Evolutionary conservation across 2,113 vertebrate genomes (phyloP), one percentile per base, ranked within the genome.

Genomic region (Strix uralensis): DNA sequence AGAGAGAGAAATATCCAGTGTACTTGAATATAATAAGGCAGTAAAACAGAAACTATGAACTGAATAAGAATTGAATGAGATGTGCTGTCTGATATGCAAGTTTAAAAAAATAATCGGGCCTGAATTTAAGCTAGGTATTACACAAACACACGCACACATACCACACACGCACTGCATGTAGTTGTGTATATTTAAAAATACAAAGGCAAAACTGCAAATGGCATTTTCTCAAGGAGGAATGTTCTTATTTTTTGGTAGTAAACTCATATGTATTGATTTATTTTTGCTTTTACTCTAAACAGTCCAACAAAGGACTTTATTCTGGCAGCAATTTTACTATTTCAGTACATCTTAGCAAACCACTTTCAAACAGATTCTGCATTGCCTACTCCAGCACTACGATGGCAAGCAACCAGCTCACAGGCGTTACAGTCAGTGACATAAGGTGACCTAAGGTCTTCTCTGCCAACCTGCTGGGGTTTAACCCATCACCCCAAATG

Each of bases 1-100:
- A 61, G 55, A 71, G 47, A 69, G 20, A 74, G 82, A 96, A 94
- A 96, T 81, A 94, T 29, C 59, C 80, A 74, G 58, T 75, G 91
- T 94, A 69, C 40, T 61, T 54, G 40, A 93, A 83, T 79, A 85
- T 79, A 96, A 92, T 5, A 38, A 87, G 75, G 30, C 36, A 66
- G n/a, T 96, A 93, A 96, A 97, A 75, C 52, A 75, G 52, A 69
- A 95, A 96, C 32, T 94, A 78, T 83, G 62, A 81, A 88, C 74
- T 78, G 90, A 95, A 96, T 88, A 94, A 96, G 96, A 95, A 72
- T 36, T 18, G 81, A 94, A 90, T n/a, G 62, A 18, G 46, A 87
- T 54, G 73, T 63, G 51, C 49, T 88, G 69, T 52, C 65, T 81
- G 86, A 94, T 92, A 95, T 86, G 47, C 4, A 65, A 79, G 55